Percentiles rank a stretch among this genome's conserved stretches.
Evolutionary conservation across 2,113 vertebrate genomes (phyloP).

Genomic region (Paramisgurnus dabryanus): DNA sequence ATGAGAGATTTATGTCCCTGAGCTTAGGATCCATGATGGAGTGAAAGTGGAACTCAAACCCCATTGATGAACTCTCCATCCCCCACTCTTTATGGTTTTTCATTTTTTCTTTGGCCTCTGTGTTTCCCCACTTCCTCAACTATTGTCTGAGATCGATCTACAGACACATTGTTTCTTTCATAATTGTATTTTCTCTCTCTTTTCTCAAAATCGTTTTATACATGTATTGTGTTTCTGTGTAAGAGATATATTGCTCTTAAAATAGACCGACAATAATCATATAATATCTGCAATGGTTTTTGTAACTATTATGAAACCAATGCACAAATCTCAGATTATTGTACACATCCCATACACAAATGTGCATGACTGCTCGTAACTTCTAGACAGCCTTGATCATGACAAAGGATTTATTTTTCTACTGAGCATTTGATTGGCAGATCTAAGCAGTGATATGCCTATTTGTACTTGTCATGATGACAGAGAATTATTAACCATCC

Average conservation of each 20-base stretch:
- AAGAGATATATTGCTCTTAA: neutral
- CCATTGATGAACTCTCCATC: constrained; percentile 42
- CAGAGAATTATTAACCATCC: constrained; percentile 69
- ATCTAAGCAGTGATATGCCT: constrained; percentile 12
- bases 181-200: neutral
- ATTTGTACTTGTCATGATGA: constrained; percentile 58
- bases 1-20: constrained; percentile 48
- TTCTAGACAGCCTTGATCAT: neutral
- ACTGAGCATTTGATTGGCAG: constrained; percentile 10
- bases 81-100: neutral
- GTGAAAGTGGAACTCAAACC: constrained; percentile 37
- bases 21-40: constrained; percentile 50
- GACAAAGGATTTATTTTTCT: neutral
- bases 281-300: neutral
- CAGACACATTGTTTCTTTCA: neutral
- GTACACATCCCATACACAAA: neutral
- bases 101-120: neutral
- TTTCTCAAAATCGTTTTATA: neutral
- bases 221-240: neutral
- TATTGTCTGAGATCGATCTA: neutral
- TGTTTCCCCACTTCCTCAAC: neutral
- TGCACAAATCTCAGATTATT: neutral
- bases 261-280: neutral
- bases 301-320: neutral
- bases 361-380: neutral